These are phyloP conservation scores for Etheostoma perlongum DNA, from an alignment of 2,797 vertebrate genomes.

Conservation along the genomic window DNA sequence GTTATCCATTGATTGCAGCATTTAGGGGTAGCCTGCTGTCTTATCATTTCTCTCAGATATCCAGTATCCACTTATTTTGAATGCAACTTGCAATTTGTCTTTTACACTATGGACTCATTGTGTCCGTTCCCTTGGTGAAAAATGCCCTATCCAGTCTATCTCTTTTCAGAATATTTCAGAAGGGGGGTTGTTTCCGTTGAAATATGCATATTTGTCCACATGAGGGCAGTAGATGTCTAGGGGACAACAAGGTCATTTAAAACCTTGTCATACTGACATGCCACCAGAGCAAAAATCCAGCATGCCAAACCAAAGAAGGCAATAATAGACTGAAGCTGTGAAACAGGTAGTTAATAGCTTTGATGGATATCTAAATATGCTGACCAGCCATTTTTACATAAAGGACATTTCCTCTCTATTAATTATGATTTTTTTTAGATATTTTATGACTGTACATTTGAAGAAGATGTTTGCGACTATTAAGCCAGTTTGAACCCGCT, in stretches of 20 bases:
- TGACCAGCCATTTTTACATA: conserved; percentile 45
- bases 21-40: too few species aligned
- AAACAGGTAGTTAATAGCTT: conserved; percentile 30
- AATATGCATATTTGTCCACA: conserved; percentile 50
- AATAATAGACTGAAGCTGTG: conserved; percentile 40
- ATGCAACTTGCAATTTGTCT: background rate
- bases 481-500: conserved; percentile 36
- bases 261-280: conserved; percentile 8
- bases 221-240: conserved; percentile 73
- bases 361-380: conserved; percentile 54
- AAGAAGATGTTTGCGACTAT: background rate
- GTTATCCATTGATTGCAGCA: too few species aligned
- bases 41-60: too few species aligned
- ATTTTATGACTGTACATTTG: conserved; percentile 28
- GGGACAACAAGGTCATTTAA: conserved; percentile 22
- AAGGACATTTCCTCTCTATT: conserved; percentile 27
- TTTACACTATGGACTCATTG: background rate
- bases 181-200: too few species aligned
- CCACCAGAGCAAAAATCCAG: conserved; percentile 30
- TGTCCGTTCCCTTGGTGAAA: background rate
- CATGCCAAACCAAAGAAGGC: conserved; percentile 26
- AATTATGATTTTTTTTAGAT: conserved; percentile 60
- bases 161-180: background rate
- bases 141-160: background rate
- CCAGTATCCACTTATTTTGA: background rate